A percentile compares a stretch with the other conserved stretches of the same genome.
These are phyloP conservation scores for Nemapogon koenigi DNA, from an alignment of 2,888 invertebrate genomes.

Conservation along the genomic window DNA sequence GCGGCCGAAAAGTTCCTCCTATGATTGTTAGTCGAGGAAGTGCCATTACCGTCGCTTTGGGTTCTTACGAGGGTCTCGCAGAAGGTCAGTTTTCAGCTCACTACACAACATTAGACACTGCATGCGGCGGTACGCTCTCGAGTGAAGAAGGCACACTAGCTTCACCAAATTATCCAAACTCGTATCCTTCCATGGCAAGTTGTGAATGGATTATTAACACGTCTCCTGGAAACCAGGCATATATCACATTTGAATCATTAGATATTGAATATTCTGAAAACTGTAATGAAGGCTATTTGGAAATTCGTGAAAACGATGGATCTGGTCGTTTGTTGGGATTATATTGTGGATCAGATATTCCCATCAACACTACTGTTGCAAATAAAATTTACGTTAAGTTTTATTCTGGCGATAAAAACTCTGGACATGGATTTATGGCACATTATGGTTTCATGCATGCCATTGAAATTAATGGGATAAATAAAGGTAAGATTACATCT, in stretches of 20 bases:
- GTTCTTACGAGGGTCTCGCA: slow-evolving; percentile 30
- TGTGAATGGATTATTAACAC: slow-evolving; percentile 74
- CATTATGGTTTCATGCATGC: slow-evolving; percentile 74
- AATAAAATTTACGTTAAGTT: slow-evolving; percentile 78
- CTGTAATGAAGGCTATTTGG: slow-evolving; percentile 87
- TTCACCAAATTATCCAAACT: slow-evolving; percentile 85
- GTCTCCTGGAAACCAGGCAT: slow-evolving; percentile 71
- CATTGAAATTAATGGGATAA: slow-evolving; percentile 69
- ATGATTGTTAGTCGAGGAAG: slow-evolving; percentile 74
- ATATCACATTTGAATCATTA: slow-evolving; percentile 71
- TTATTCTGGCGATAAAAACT: slow-evolving; percentile 66
- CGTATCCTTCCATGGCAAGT: slow-evolving; percentile 71
- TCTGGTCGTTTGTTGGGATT: slow-evolving; percentile 70
- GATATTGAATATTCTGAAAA: slow-evolving; percentile 72
- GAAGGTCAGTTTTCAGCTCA: slow-evolving; percentile 41
- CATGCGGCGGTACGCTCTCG: slow-evolving; percentile 83
- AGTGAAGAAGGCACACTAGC: slow-evolving; percentile 76
- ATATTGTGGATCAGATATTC: slow-evolving; percentile 74
- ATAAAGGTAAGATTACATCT: slow-evolving; percentile 74
- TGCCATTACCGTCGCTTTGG: slow-evolving; percentile 60
- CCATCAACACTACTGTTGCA: slow-evolving; percentile 64
- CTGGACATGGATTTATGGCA: slow-evolving; percentile 76
- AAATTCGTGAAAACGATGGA: slow-evolving; percentile 73
- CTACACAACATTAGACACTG: slow-evolving; percentile 54
- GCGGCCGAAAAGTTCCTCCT: slow-evolving; percentile 67